Evolutionary conservation across 2,797 vertebrate genomes (phyloP), one percentile per base, ranked within the genome.

Genomic region (Lophotriccus pileatus): DNA sequence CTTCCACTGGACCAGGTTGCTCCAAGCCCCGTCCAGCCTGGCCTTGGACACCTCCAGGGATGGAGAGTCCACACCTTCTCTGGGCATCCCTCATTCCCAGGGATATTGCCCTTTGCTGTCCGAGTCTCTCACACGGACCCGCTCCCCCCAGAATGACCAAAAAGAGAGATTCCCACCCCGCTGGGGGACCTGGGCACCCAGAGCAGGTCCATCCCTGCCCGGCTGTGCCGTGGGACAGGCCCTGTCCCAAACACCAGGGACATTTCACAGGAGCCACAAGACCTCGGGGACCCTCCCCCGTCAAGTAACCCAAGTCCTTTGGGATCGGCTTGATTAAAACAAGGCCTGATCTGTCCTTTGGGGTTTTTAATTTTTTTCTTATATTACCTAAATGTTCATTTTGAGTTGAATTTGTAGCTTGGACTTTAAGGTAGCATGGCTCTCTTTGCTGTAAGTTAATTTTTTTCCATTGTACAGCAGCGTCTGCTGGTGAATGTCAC

Each of bases 361-460:
- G 80, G 59, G 46, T 87, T 94, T 96, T 97, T 76, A 76, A 95
- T 87, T 87, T 82, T 87, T 82, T 91, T 77, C 78, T 87, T 87
- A 84, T 16, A 73, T 97, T 98, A 96, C 95, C 96, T 98, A 80
- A 84, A 91, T 81, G 96, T 97, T 97, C 96, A 96, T 97, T 97
- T 95, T 98, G 91, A 98, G 98, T 98, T 98, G 96, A 98, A 98
- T 98, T 97, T 96, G 97, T 99, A 99, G 99, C 98, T 98, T 99
- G 98, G 99, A 98, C 98, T 99, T 99, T 99, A 99, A 99, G 99
- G 99, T 99, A 99, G 99, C 98, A 99, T 99, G 99, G 99, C 98
- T 99, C 98, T 98, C 95, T 99, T 95, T 98, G 98, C 98, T 98
- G 98, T 98, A 94, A 98, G 98, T 96, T 98, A 94, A 8, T 69